Evolutionary conservation across 2,888 invertebrate species (phyloP).

Genomic region (Eristalis pertinax): DNA sequence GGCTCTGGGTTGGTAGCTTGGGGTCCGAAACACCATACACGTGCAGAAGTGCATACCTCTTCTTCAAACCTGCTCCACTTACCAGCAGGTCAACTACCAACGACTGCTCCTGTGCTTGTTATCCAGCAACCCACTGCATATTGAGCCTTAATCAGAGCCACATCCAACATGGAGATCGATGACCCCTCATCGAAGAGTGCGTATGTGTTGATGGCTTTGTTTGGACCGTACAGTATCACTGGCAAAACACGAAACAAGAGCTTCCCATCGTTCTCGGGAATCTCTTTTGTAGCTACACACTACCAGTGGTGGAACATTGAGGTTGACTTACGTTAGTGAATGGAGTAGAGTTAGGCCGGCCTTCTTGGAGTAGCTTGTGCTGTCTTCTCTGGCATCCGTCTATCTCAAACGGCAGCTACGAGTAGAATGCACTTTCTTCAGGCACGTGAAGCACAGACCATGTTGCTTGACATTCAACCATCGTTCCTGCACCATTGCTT

Average conservation of each 20-base stretch:
- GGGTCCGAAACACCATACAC: not conserved
- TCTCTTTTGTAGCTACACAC: too few relatives aligned
- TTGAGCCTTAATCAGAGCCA: slow-evolving; percentile 10
- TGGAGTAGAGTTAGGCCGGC: too few relatives aligned
- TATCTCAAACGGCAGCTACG: slow-evolving; percentile 7
- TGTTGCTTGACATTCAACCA: not conserved
- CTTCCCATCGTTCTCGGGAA: too few relatives aligned
- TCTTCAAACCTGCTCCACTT: slow-evolving; percentile 34
- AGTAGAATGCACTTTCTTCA: not conserved
- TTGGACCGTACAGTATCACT: too few relatives aligned
- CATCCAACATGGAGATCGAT: not conserved
- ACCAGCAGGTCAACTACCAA: slow-evolving; percentile 39
- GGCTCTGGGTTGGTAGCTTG: slow-evolving; percentile 49
- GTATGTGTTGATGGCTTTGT: too few relatives aligned
- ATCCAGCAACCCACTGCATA: slow-evolving; percentile 7
- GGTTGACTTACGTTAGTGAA: not conserved
- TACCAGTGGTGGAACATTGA: too few relatives aligned
- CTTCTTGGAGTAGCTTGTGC: too few relatives aligned
- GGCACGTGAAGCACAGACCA: not conserved
- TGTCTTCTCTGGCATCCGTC: slow-evolving; percentile 2
- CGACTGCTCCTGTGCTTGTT: slow-evolving; percentile 8
- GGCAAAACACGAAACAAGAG: too few relatives aligned
- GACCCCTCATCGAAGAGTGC: not conserved
- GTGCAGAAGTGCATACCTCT: not conserved
- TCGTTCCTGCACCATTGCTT: too few relatives aligned